phyloP scores from a whole-genome alignment of 2,113 vertebrate genomes.

The Ranitomeya variabilis region DNA sequence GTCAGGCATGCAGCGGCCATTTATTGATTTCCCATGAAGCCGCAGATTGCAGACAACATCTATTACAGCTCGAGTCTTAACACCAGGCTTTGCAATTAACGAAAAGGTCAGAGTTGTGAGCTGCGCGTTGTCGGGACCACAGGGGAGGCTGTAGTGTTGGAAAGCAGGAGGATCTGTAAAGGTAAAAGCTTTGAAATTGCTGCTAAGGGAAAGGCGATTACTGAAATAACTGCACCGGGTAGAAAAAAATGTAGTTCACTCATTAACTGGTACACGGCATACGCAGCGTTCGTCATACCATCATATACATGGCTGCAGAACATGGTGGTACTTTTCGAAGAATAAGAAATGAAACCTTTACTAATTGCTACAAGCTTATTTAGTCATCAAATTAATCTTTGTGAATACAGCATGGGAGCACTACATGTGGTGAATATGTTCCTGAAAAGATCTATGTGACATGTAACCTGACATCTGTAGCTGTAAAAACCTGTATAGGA shows the following conservation, averaged over 20 bases:
- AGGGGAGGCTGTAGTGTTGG: conserved; percentile 7
- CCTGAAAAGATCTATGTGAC: no score
- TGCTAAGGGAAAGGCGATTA: neutral
- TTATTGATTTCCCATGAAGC: conserved; percentile 23
- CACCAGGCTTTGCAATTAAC: conserved; percentile 19
- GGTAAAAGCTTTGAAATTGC: neutral
- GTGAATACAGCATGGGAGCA: no score
- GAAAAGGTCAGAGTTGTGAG: conserved; percentile 10
- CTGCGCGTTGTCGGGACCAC: neutral
- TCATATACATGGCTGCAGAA: neutral
- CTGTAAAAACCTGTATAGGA: no score
- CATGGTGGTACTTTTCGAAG: neutral
- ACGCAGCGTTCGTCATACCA: neutral
- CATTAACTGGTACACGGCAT: neutral
- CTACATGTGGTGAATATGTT: no score
- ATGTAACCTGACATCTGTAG: no score
- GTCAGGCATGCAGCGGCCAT: neutral
- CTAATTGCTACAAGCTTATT: neutral
- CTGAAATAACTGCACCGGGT: neutral
- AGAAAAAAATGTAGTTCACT: neutral
- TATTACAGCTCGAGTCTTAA: neutral
- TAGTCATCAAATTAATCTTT: neutral
- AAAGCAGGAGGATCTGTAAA: neutral
- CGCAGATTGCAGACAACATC: conserved; percentile 22
- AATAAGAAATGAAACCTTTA: neutral